Evolutionary conservation across 2,113 vertebrate species (phyloP).

Genomic region (Panthera tigris): DNA sequence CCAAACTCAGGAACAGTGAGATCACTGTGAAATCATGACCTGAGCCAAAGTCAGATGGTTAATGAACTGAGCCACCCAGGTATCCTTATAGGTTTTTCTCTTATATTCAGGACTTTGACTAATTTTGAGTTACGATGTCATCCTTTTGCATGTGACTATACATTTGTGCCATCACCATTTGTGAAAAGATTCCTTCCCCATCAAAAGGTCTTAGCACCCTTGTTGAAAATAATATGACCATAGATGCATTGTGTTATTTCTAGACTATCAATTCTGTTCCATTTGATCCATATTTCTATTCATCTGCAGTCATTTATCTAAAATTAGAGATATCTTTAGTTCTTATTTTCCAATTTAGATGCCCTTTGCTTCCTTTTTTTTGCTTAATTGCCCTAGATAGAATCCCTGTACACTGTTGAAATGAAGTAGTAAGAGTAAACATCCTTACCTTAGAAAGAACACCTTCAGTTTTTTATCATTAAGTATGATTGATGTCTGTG

Average conservation of each 20-base stretch:
- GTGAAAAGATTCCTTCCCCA: not conserved
- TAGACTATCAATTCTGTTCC: not conserved
- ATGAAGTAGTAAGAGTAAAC: not conserved
- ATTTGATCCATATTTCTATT: not conserved
- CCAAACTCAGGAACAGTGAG: no score
- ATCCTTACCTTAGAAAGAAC: not conserved
- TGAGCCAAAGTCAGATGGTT: no score
- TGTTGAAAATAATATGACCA: not conserved
- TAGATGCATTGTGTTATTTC: not conserved
- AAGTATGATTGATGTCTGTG: not conserved
- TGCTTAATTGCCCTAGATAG: not conserved
- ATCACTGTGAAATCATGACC: no score
- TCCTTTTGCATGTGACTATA: not conserved
- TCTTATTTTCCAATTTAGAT: not conserved
- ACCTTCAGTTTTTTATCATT: not conserved
- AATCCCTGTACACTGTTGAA: not conserved
- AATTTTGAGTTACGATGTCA: not conserved
- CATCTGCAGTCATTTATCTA: not conserved
- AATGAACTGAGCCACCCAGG: no score
- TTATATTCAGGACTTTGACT: not conserved
- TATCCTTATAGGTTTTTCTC: not conserved
- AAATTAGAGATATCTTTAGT: not conserved
- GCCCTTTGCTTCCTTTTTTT: not conserved
- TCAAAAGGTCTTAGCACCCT: not conserved
- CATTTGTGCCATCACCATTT: not conserved